Percentiles rank a stretch among this genome's conserved stretches.
Conservation (phyloP, 1,140 invertebrate genomes). For the Littorina saxatilis region DNA sequence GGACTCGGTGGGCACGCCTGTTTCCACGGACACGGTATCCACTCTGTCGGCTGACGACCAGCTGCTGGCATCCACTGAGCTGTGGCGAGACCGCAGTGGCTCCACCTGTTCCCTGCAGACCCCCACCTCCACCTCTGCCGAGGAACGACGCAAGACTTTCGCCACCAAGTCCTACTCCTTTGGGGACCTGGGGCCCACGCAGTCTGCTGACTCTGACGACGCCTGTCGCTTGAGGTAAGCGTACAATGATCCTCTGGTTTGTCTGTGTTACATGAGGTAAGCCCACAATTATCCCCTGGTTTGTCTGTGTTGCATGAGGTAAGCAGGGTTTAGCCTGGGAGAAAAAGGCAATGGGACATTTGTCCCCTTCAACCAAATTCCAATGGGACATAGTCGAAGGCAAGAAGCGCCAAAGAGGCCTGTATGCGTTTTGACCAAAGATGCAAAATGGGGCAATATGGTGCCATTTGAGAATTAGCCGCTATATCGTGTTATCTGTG, state of each 20-base stretch:
- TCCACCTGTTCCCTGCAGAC: conserved; percentile 54
- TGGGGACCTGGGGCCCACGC: conserved; percentile 52
- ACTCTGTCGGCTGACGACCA: conserved; percentile 55
- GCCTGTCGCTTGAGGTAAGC: conserved; percentile 37
- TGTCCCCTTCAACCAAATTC: too few species aligned
- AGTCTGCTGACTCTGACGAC: conserved; percentile 56
- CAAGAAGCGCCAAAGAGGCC: too few species aligned
- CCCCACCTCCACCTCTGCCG: too few species aligned
- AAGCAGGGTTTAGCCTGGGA: too few species aligned
- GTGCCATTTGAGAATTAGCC: too few species aligned
- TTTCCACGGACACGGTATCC: conserved; percentile 44
- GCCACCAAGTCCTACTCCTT: conserved; percentile 62
- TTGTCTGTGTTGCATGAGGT: background rate
- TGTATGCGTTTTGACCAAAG: too few species aligned
- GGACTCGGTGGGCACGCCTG: conserved; percentile 36
- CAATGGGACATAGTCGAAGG: too few species aligned
- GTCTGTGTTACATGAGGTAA: too few species aligned
- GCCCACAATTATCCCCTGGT: background rate
- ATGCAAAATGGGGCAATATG: too few species aligned
- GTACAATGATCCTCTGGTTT: too few species aligned
- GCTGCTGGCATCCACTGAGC: conserved; percentile 51
- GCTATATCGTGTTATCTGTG: too few species aligned
- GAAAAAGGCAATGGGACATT: too few species aligned
- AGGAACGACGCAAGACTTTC: conserved; percentile 50
- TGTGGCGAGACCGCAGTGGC: conserved; percentile 57